Conservation (phyloP, 2,797 vertebrate genomes). For the Danio jaintianensis region DNA sequence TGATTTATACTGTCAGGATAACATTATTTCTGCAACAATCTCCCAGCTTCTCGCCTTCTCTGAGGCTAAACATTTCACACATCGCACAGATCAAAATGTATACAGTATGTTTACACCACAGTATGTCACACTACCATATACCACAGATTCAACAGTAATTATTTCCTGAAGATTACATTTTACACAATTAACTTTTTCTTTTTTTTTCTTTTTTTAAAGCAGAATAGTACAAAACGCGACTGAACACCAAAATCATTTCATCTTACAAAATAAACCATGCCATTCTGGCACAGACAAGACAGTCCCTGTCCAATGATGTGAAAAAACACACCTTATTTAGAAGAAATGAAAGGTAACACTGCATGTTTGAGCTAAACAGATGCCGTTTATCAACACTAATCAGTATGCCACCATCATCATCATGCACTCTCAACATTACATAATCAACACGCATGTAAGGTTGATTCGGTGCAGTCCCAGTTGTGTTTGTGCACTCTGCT, state of each 20-base stretch:
- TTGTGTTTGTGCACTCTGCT: conserved; percentile 52
- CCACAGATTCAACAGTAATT: neutral
- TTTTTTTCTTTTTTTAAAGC: neutral
- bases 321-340: neutral
- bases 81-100: conserved; percentile 6
- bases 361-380: conserved; percentile 28
- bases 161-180: neutral
- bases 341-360: neutral
- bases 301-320: conserved; percentile 15
- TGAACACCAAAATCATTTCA: conserved; percentile 6
- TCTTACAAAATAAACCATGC: conserved; percentile 21
- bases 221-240: neutral
- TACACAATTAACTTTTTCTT: neutral
- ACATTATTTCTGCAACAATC: conserved; percentile 55
- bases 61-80: conserved; percentile 19
- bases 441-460: conserved; percentile 53
- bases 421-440: conserved; percentile 46
- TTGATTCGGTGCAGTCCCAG: conserved; percentile 28
- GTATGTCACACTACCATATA: neutral
- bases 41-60: conserved; percentile 27
- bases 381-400: conserved; percentile 39
- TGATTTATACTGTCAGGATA: conserved; percentile 61
- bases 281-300: conserved; percentile 5
- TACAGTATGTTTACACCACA: neutral
- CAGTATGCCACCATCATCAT: conserved; percentile 14